These are phyloP conservation scores for Datnioides undecimradiatus DNA, from an alignment of 2,113 vertebrate species.

Conservation along the genomic window DNA sequence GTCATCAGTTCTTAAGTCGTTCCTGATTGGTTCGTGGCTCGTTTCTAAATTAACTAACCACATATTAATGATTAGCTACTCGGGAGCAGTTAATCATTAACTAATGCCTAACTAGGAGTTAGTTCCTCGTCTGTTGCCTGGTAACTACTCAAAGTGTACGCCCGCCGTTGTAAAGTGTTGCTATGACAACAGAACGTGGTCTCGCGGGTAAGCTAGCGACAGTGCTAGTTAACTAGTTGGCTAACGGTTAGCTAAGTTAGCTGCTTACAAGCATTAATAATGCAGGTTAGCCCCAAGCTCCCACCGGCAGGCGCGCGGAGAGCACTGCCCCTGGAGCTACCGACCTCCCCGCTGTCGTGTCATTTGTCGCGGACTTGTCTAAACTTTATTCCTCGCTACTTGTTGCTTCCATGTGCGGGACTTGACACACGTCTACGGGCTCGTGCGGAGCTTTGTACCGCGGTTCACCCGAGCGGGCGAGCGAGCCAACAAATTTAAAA, in stretches of 20 bases:
- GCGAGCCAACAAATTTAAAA: neutral
- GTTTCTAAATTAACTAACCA: no score
- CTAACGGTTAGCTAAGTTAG: constrained; percentile 54
- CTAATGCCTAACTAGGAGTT: no score
- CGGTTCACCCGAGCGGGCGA: neutral
- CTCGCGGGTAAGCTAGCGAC: no score
- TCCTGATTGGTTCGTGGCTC: no score
- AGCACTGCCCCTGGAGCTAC: fast-evolving
- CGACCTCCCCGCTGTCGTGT: fast-evolving
- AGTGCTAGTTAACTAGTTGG: constrained; percentile 41
- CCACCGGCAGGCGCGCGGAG: neutral
- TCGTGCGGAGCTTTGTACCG: constrained; percentile 27
- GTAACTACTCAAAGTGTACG: no score
- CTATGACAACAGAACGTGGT: no score
- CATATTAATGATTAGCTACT: no score
- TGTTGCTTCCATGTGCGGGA: constrained; percentile 36
- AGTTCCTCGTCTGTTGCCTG: no score
- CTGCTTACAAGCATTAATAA: neutral
- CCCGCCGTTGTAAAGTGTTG: no score
- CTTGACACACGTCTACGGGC: neutral
- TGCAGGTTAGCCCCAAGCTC: neutral
- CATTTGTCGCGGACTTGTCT: neutral
- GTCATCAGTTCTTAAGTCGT: no score
- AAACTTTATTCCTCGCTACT: constrained; percentile 27
- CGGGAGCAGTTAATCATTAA: no score